Evolutionary conservation across 2,113 vertebrate genomes (phyloP).

Genomic region (Ranitomeya variabilis): DNA sequence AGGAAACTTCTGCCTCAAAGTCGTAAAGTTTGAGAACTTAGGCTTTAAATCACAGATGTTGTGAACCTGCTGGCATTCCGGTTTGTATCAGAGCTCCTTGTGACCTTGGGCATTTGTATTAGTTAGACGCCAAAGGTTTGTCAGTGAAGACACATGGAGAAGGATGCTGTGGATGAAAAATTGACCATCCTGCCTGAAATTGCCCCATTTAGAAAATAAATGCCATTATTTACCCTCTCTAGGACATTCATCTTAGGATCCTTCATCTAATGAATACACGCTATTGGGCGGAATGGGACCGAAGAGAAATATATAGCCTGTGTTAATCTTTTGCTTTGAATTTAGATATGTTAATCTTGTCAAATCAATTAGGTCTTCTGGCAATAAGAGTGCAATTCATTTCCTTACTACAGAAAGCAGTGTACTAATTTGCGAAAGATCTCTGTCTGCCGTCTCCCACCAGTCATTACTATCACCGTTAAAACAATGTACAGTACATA

Average conservation of each 20-base stretch:
- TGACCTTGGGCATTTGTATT: constrained; percentile 2
- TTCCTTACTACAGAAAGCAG: constrained; percentile 18
- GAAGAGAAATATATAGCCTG: background rate
- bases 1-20: background rate
- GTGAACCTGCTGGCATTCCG: background rate
- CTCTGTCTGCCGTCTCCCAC: constrained; percentile 27
- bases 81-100: background rate
- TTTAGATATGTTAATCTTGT: constrained; percentile 40
- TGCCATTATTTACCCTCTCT: background rate
- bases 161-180: background rate
- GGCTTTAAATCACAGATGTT: background rate
- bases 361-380: constrained; percentile 21
- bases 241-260: background rate
- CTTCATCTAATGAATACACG: background rate
- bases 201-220: background rate
- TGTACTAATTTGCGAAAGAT: constrained; percentile 45
- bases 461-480: constrained; percentile 42
- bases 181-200: background rate
- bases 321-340: constrained; percentile 3
- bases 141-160: background rate
- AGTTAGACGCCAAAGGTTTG: background rate
- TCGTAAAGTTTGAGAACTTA: background rate
- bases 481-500: constrained; percentile 53
- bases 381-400: constrained; percentile 20
- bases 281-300: background rate